Evolutionary conservation across 2,888 invertebrate genomes (phyloP), one percentile per base, ranked within the genome.

Genomic region (Leptarthrus brevirostris): DNA sequence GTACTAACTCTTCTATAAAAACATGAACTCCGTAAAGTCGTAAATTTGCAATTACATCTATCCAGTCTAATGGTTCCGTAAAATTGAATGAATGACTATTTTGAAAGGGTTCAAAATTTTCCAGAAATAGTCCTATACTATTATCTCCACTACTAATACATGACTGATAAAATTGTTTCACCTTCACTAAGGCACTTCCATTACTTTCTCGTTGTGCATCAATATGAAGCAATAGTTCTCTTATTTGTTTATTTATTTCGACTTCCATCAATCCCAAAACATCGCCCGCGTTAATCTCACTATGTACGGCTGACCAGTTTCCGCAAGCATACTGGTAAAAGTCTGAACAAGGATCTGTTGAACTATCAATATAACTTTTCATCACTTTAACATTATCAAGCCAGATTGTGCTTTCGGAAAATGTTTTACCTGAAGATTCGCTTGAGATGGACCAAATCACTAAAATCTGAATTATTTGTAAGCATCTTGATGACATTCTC

Each of bases 321-420:
- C 69, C 69, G 20, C 69, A 69, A 3, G 69, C 69, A 14, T 52
- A 69, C 2, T 30, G 49, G 12, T 69, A 69, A 26, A 69, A 69
- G 34, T 69, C 69, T 0, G 16, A 8, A 10, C 69, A 69, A 1
- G 69, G 69, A 34, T 69, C 69, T 18, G 30, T 47, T 16, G 69
- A 26, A 20, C 18, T 12, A 16, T 69, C 52, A n/a, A 69, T 34
- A 20, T 69, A 69, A 12, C 22, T 69, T 34, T 69, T 30, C 52
- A 69, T 69, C 1, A n/a, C 2, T 12, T 12, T 16, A 22, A 34
- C 22, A 22, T 52, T 18, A 0, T 8, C 22, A 12, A 8, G 3
- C 64, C 64, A 64, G 22, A n/a, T 12, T 14, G n/a, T n/a, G n/a
- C n/a, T n/a, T n/a, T n/a, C n/a, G n/a, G n/a, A n/a, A n/a, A n/a